phyloP scores from a whole-genome alignment of 2,797 vertebrate genomes.

The Sandelia bainsii region DNA sequence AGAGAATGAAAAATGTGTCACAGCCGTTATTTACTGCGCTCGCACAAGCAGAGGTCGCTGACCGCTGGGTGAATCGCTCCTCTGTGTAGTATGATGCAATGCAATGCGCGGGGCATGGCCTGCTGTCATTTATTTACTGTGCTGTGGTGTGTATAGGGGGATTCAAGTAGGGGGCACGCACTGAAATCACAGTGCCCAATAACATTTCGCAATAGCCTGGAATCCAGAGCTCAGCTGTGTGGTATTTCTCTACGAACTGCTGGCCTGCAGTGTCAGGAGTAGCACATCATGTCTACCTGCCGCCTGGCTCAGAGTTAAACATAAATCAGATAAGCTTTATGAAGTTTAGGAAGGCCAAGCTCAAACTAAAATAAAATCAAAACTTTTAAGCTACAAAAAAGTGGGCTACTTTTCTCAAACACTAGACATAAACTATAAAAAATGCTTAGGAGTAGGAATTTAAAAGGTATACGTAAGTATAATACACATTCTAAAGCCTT shows the following conservation, averaged over 20 bases:
- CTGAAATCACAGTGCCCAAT: conserved; percentile 77
- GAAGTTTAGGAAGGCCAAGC: conserved; percentile 32
- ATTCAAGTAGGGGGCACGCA: not conserved
- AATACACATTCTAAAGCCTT: not conserved
- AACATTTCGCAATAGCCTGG: conserved; percentile 82
- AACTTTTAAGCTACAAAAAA: not conserved
- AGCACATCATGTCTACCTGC: conserved; percentile 82
- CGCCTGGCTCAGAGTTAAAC: conserved; percentile 69
- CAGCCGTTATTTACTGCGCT: conserved; percentile 68
- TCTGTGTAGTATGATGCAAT: conserved; percentile 77
- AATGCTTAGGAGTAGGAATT: not conserved
- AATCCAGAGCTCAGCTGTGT: conserved; percentile 82
- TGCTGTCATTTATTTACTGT: conserved; percentile 77
- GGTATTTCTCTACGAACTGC: conserved; percentile 85
- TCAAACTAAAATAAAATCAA: conserved; percentile 28
- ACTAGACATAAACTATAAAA: not conserved
- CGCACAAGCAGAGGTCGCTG: conserved; percentile 68
- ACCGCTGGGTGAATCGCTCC: conserved; percentile 71
- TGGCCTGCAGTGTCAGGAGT: conserved; percentile 80
- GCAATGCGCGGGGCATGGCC: conserved; percentile 30
- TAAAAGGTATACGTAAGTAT: not conserved
- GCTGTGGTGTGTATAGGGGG: conserved; percentile 25
- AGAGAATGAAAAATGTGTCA: conserved; percentile 79
- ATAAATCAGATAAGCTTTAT: conserved; percentile 62
- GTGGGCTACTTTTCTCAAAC: not conserved